Conservation (phyloP, 1,140 invertebrate species). For the Littorina saxatilis region DNA sequence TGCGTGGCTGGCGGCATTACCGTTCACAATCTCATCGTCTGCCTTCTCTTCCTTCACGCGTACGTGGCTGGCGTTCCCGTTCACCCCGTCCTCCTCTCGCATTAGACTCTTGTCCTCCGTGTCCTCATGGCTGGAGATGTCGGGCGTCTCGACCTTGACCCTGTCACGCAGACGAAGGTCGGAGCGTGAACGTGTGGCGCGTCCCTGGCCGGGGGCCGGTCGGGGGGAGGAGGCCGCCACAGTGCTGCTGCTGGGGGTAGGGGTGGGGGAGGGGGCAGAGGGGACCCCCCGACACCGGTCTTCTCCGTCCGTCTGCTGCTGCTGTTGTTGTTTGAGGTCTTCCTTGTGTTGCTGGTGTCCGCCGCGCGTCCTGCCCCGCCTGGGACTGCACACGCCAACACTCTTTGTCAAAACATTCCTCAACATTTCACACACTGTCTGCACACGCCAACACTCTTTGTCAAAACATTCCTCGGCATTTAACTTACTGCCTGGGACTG, state of each 20-base stretch:
- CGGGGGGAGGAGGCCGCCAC: neutral
- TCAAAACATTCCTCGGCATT: no score
- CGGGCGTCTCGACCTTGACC: conserved; percentile 12
- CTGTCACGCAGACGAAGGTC: conserved; percentile 17
- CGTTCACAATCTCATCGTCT: neutral
- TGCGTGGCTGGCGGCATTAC: neutral
- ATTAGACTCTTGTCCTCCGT: neutral
- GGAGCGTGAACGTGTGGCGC: conserved; percentile 15
- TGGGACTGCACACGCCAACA: no score
- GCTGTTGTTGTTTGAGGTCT: no score
- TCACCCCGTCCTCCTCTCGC: neutral
- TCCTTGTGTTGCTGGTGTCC: no score
- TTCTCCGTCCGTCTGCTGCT: no score
- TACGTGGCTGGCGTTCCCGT: neutral
- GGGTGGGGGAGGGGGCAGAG: neutral
- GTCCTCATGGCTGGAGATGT: neutral
- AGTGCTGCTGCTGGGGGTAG: conserved; percentile 5
- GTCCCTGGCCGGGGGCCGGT: neutral
- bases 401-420: no score
- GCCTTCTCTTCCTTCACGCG: neutral
- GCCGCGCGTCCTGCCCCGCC: no score
- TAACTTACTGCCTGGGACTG: no score
- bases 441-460: no score
- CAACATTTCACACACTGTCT: no score
- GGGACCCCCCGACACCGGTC: no score